Base-by-base conservation (phyloP, 2,113 vertebrate genomes). In the Epinephelus cyanopodus region DNA sequence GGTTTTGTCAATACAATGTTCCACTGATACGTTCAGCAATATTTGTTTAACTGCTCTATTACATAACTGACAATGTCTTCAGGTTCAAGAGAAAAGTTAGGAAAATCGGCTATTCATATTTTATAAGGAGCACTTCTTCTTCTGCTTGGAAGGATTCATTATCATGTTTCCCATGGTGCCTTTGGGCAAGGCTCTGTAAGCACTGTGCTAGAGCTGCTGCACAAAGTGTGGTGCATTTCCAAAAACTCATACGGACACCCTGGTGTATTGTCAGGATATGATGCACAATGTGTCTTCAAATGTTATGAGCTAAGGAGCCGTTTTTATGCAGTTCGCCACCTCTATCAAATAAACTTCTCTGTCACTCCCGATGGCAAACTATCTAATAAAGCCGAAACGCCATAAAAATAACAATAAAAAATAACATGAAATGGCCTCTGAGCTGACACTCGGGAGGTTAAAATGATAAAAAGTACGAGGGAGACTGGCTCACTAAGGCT, bases 381-480 rank as follows among this genome's bases (percentile, higher is more conserved):
- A 85, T 87, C 68, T 79, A 89, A 91, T 92, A 92, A 92, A 89
- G 73, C 25, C 74, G 63, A 72, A 80, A 84, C 66, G 64, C 65
- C 74, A 58, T 89, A 81, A 86, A 83, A 89, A 91, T 84, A 85
- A 87, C 76, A 90, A 87, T 85, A 89, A 85, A 84, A 85, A 79
- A 61, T 71, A 76, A 85, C 67, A 61, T n/a, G 70, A 76, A 85
- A 83, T 69, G 69, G 83, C 68, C 54, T 74, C 50, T 1, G 73
- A 70, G 82, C 53, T 3, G 33, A 81, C n/a, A 76, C 84, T 73
- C 58, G 0, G 81, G 84, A 86, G 81, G 80, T 82, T 87, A 83
- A 68, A 77, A 77, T 83, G 54, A 89, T 83, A 47, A 81, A 21
- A 63, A 79, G 8, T 8, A 21, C 21, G 42, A 77, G 21, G 53